These are phyloP conservation scores for Diplodus puntazzo DNA, from an alignment of 2,797 vertebrate species.

Conservation along the genomic window DNA sequence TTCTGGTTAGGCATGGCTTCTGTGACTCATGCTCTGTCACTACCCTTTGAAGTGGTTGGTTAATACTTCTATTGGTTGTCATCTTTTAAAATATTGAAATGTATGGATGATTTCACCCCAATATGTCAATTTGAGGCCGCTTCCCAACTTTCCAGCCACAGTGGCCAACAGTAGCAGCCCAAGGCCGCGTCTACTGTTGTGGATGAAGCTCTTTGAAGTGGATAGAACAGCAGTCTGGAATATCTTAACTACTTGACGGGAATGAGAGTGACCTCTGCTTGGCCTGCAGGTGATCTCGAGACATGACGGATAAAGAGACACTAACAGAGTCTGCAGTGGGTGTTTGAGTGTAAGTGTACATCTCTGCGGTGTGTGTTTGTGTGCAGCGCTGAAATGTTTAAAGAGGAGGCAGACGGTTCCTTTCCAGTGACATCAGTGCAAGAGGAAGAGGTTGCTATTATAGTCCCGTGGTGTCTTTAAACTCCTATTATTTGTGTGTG, in stretches of 20 bases:
- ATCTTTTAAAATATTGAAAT: not conserved
- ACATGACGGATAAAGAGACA: constrained; percentile 26
- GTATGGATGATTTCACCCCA: not conserved
- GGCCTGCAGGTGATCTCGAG: not conserved
- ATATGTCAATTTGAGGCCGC: not conserved
- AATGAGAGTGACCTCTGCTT: constrained; percentile 14
- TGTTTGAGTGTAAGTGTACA: constrained; percentile 36
- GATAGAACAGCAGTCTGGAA: not conserved
- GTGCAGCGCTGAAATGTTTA: constrained; percentile 48
- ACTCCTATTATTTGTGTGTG: constrained; percentile 27
- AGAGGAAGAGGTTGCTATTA: constrained; percentile 46
- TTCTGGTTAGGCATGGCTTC: too few relatives aligned
- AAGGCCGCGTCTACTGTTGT: not conserved
- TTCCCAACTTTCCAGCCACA: not conserved
- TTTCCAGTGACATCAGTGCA: constrained; percentile 53
- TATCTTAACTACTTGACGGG: not conserved
- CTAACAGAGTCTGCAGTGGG: constrained; percentile 1
- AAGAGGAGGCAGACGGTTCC: constrained; percentile 47
- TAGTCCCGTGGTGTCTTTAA: constrained; percentile 42
- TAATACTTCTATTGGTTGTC: too few relatives aligned
- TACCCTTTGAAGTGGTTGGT: too few relatives aligned
- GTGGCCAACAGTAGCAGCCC: not conserved
- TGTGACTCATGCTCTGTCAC: too few relatives aligned
- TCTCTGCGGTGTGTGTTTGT: constrained; percentile 24
- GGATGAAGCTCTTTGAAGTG: not conserved